These are phyloP conservation scores for Botia kubotai DNA, from an alignment of 2,797 vertebrate genomes.

Conservation along the genomic window DNA sequence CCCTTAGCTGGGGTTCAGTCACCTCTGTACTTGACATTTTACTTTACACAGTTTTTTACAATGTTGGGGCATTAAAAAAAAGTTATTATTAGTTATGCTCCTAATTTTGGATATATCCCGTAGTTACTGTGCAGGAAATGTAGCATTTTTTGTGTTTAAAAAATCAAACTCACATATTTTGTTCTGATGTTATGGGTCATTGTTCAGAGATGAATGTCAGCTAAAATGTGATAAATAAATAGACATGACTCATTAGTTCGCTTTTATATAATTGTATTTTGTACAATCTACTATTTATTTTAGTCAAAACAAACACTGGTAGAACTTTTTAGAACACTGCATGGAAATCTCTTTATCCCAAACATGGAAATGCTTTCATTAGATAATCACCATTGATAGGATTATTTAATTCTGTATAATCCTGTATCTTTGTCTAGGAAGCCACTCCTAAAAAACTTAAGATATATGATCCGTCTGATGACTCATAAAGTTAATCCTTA, in stretches of 20 bases:
- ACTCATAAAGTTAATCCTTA: conserved; percentile 7
- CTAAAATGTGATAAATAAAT: too few species aligned
- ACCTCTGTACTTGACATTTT: too few species aligned
- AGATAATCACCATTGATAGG: conserved; percentile 4
- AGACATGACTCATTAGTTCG: too few species aligned
- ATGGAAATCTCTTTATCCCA: background rate
- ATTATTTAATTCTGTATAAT: conserved; percentile 13
- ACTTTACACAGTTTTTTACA: too few species aligned
- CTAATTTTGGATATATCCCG: too few species aligned
- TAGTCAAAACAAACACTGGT: background rate
- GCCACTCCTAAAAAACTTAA: conserved; percentile 6
- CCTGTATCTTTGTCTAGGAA: conserved; percentile 3
- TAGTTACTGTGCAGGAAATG: too few species aligned
- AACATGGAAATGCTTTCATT: background rate
- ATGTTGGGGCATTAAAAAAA: too few species aligned
- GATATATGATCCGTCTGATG: background rate
- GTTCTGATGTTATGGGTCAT: background rate
- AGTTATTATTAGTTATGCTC: too few species aligned
- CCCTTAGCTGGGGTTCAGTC: too few species aligned
- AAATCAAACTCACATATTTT: background rate
- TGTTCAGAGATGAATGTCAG: background rate
- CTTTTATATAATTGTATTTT: too few species aligned
- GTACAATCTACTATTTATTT: background rate
- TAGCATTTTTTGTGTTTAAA: background rate
- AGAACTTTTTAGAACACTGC: background rate